phyloP scores from a whole-genome alignment of 2,797 vertebrate genomes.

The Tapirus indicus region DNA sequence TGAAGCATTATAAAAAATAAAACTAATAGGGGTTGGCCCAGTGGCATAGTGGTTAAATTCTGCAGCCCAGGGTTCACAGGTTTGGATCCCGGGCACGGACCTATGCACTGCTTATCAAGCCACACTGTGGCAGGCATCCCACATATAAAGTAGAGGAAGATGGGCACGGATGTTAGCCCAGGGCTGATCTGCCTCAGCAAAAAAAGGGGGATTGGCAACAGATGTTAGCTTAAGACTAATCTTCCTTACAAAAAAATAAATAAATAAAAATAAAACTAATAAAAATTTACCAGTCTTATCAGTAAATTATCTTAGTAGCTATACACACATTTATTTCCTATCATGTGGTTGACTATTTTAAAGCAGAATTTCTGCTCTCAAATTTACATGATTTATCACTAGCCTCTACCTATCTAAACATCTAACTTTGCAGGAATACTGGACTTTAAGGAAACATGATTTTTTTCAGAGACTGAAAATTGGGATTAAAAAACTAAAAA shows the following conservation, averaged over 20 bases:
- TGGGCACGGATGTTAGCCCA: too few relatives aligned
- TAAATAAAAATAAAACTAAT: neutral
- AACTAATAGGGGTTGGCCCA: neutral
- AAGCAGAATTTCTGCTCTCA: slow-evolving; percentile 15
- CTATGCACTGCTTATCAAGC: too few relatives aligned
- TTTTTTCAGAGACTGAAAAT: slow-evolving; percentile 30
- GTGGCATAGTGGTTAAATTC: too few relatives aligned
- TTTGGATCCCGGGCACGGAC: too few relatives aligned
- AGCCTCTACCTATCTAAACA: neutral
- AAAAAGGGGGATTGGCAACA: too few relatives aligned
- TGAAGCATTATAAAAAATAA: neutral
- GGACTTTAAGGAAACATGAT: neutral
- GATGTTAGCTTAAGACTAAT: too few relatives aligned
- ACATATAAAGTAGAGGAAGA: too few relatives aligned
- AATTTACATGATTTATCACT: neutral
- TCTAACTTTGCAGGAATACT: neutral
- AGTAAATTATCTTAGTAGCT: slow-evolving; percentile 7
- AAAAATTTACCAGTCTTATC: neutral
- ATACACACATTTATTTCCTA: neutral
- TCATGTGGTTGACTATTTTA: neutral
- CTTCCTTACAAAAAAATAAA: too few relatives aligned
- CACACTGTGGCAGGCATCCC: too few relatives aligned
- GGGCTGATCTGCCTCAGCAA: too few relatives aligned
- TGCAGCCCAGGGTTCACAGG: too few relatives aligned
- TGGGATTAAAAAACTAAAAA: neutral